Evolutionary conservation across 2,797 vertebrate genomes (phyloP).

Genomic region (Rhinoraja longicauda): DNA sequence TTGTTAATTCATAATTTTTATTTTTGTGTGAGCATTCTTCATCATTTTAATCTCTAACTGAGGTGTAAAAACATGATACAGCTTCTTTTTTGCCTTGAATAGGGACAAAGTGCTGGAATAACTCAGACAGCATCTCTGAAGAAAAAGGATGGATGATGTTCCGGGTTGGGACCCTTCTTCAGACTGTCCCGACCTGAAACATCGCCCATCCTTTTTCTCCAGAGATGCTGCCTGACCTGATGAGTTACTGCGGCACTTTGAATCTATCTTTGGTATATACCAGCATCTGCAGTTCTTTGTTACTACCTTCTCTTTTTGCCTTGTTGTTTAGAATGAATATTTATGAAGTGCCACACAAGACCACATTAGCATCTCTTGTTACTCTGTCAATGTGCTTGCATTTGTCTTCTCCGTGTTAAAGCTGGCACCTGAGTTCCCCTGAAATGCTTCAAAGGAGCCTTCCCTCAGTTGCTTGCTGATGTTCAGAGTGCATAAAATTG

Average conservation of each 20-base stretch:
- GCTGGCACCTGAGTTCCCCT: neutral
- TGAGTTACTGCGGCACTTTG: too few species aligned
- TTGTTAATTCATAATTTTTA: neutral
- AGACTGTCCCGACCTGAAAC: too few species aligned
- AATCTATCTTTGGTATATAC: too few species aligned
- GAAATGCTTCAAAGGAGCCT: neutral
- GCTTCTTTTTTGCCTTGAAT: neutral
- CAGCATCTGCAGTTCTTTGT: too few species aligned
- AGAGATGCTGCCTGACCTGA: too few species aligned
- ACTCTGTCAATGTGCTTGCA: neutral
- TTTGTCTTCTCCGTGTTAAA: neutral
- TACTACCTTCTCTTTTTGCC: neutral
- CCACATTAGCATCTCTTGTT: neutral
- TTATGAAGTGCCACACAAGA: neutral
- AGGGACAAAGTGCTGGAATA: too few species aligned
- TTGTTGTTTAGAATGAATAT: constrained; percentile 30
- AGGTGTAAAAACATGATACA: neutral
- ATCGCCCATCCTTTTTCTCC: too few species aligned
- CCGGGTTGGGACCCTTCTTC: too few species aligned
- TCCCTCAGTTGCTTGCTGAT: neutral
- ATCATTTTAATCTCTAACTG: neutral
- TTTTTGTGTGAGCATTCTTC: neutral
- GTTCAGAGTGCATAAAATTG: neutral
- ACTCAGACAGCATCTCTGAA: too few species aligned
- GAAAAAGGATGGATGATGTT: too few species aligned